Percentiles rank a stretch among this genome's conserved stretches.
Evolutionary conservation across 2,888 invertebrate genomes (phyloP).

Genomic region (Heliconius aoede): DNA sequence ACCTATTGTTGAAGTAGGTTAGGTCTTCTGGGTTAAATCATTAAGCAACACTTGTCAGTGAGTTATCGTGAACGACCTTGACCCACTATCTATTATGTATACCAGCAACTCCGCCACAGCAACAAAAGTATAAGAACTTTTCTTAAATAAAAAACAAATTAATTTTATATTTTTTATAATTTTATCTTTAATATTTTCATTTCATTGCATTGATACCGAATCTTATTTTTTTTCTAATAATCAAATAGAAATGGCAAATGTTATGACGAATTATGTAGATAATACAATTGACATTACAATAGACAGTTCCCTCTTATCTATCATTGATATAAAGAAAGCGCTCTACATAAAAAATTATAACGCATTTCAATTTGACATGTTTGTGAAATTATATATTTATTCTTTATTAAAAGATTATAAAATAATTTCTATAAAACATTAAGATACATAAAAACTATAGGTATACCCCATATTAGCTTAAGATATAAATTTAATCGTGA

Average conservation of each 20-base stretch:
- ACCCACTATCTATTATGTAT: slow-evolving; percentile 39
- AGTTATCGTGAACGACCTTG: slow-evolving; percentile 40
- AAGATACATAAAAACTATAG: neutral
- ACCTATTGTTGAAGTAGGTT: slow-evolving; percentile 32
- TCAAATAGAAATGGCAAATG: too few species aligned
- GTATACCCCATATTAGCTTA: neutral
- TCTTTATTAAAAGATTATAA: neutral
- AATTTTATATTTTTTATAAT: too few species aligned
- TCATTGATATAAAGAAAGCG: slow-evolving; percentile 6
- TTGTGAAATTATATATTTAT: neutral
- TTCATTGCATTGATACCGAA: too few species aligned
- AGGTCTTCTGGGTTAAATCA: slow-evolving; percentile 31
- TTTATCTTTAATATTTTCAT: too few species aligned
- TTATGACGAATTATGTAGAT: neutral
- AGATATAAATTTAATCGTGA: neutral
- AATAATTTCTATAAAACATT: neutral
- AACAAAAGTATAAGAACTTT: neutral
- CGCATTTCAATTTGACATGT: neutral
- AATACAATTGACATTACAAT: neutral
- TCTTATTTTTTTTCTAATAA: too few species aligned
- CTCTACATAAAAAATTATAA: neutral
- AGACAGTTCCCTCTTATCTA: neutral
- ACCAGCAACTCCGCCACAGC: neutral
- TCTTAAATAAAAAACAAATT: too few species aligned
- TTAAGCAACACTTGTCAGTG: slow-evolving; percentile 43